These are phyloP conservation scores for Hippocampus barbouri DNA, from an alignment of 2,113 vertebrate genomes.

Conservation along the genomic window DNA sequence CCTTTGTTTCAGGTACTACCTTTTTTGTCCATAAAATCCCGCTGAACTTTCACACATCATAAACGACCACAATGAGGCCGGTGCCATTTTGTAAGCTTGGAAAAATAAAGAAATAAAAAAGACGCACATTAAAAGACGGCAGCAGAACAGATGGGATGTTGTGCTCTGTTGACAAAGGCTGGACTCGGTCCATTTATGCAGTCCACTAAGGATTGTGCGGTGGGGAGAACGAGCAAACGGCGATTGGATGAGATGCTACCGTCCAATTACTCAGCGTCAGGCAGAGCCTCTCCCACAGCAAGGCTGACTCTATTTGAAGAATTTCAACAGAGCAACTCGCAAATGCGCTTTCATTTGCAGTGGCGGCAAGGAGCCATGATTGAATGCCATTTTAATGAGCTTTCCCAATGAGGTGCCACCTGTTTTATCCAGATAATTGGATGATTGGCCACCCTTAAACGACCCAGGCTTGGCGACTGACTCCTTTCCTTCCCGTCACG, in stretches of 20 bases:
- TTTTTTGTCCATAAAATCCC: conserved; percentile 36
- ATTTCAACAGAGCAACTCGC: conserved; percentile 42
- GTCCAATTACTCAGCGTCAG: conserved; percentile 49
- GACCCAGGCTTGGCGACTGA: conserved; percentile 48
- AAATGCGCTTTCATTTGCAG: conserved; percentile 59
- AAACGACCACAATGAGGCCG: conserved; percentile 45
- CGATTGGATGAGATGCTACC: conserved; percentile 47
- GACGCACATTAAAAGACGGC: conserved; percentile 42
- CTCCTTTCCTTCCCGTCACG: conserved; percentile 2
- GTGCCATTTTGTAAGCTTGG: conserved; percentile 42
- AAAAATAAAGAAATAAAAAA: conserved; percentile 7
- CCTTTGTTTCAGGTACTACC: not conserved
- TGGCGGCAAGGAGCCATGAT: conserved; percentile 51
- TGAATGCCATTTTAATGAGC: conserved; percentile 66
- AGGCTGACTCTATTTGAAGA: conserved; percentile 48
- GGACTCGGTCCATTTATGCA: conserved; percentile 36
- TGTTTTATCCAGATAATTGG: conserved; percentile 68
- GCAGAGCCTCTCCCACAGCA: conserved; percentile 32
- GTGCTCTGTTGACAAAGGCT: conserved; percentile 45
- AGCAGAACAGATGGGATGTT: conserved; percentile 55
- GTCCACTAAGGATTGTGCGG: conserved; percentile 30
- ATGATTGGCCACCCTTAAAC: conserved; percentile 67
- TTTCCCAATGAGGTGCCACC: conserved; percentile 66
- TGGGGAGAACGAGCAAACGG: conserved; percentile 27
- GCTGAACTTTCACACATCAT: conserved; percentile 65